Conservation (phyloP, 2,113 vertebrate species). For the Campylomormyrus tamandua region DNA sequence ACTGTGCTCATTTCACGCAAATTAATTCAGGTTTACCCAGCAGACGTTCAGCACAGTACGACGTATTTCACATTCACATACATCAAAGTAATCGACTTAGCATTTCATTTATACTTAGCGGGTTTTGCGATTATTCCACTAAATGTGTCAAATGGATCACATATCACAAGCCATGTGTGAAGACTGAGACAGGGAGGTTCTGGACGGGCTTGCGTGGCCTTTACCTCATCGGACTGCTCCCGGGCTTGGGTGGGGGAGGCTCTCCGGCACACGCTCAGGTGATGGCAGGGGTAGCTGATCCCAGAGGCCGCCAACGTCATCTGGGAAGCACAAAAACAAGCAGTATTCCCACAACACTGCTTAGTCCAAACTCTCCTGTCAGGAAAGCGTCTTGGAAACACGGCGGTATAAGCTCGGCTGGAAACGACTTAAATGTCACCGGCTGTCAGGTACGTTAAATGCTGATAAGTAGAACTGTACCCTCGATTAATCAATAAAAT, state of each 20-base stretch:
- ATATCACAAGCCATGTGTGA: background rate
- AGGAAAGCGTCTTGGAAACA: background rate
- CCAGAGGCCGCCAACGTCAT: slow-evolving; percentile 87
- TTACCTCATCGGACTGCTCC: slow-evolving; percentile 88
- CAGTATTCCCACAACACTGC: background rate
- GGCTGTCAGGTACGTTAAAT: background rate
- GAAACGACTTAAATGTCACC: background rate
- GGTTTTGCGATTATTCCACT: background rate
- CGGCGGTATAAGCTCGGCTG: background rate
- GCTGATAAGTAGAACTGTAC: background rate
- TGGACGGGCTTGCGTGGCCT: background rate
- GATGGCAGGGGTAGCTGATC: slow-evolving; percentile 89
- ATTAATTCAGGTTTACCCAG: background rate
- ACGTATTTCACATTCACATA: background rate
- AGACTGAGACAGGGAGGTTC: background rate
- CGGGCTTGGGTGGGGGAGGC: slow-evolving; percentile 76
- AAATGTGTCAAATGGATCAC: background rate
- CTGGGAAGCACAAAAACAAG: slow-evolving; percentile 53
- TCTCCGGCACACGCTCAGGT: slow-evolving; percentile 86
- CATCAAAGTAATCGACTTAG: background rate
- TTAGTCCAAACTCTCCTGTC: background rate
- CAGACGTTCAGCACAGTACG: background rate
- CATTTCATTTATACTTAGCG: background rate
- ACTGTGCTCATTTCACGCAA: background rate
- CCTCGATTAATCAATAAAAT: background rate